Base-by-base conservation (phyloP, 2,113 vertebrate species). In the Channa argus region DNA sequence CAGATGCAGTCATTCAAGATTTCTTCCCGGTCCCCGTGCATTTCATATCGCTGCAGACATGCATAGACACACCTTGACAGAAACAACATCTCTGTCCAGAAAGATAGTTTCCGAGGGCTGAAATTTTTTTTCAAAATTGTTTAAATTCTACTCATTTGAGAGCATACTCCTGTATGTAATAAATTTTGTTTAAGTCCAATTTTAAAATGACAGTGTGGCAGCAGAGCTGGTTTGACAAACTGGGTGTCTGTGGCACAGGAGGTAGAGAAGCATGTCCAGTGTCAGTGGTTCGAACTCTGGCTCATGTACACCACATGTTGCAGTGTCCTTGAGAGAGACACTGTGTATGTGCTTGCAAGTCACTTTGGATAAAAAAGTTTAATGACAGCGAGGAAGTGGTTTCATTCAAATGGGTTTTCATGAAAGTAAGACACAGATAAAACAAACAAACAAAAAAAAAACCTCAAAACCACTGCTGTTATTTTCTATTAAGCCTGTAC, bases 1-100 rank as follows among this genome's bases (percentile, higher is more conserved):
- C 81, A 68, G 67, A 78, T 75, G 46, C 68, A 79, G 82, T 49
- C 84, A 67, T 79, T 85, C 44, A 39, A 71, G 68, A 84, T 85
- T 24, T 64, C 81, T 86, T 84, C 74, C 76, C 9, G 38, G 54
- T 53, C 51, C 39, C 34, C 1, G 15, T 56, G 43, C 54, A 59
- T 75, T 56, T 61, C 63, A 54, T 63, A 63, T 63, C 8, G 50
- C 52, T 3, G 67, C 65, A 43, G 77, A 82, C 69, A 54, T 66
- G 77, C 45, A 10, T 65, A 70, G 73, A 56, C 62, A 36, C 74
- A 86, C 82, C 76, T 78, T 63, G 61, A 86, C 59, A 60, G 62
- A 76, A 78, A 77, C 56, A 82, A 66, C 56, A 66, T 37, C 70
- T 74, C 52, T 53, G 46, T 77, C 73, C 63, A 72, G 46, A 36